phyloP scores from a whole-genome alignment of 2,797 vertebrate species.

The Rallus crepitans region DNA sequence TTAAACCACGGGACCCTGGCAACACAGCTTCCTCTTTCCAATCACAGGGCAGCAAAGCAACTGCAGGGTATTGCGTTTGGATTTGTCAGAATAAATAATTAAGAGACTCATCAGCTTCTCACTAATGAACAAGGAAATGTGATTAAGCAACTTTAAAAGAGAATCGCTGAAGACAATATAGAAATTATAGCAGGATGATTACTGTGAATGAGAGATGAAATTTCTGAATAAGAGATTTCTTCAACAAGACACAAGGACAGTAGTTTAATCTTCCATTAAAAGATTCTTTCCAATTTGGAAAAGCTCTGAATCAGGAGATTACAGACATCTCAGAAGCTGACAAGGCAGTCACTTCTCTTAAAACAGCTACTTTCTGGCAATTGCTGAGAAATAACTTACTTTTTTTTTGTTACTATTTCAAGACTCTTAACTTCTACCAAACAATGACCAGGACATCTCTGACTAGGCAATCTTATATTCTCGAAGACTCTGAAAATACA shows the following conservation, averaged over 20 bases:
- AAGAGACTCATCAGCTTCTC: conserved; percentile 38
- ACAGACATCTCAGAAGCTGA: conserved; percentile 12
- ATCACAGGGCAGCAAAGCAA: not conserved
- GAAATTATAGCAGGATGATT: conserved; percentile 52
- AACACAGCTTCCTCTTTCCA: not conserved
- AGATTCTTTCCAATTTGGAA: conserved; percentile 46
- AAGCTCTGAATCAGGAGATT: conserved; percentile 44
- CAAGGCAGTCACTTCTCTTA: conserved; percentile 35
- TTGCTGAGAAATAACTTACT: not conserved
- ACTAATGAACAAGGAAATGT: conserved; percentile 61
- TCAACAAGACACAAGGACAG: conserved; percentile 11
- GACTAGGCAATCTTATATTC: not conserved
- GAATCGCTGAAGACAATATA: conserved; percentile 40
- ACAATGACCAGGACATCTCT: not conserved
- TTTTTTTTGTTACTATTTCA: not conserved
- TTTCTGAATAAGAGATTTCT: conserved; percentile 54
- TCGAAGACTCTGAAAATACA: not conserved
- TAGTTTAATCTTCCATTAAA: conserved; percentile 60
- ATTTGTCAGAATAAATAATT: conserved; percentile 60
- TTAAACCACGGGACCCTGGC: not conserved
- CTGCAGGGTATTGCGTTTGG: conserved; percentile 17
- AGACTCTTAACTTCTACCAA: not conserved
- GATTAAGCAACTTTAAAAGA: conserved; percentile 57
- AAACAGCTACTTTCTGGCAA: conserved; percentile 7
- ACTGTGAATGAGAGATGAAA: conserved; percentile 41